A percentile compares a stretch with the other conserved stretches of the same genome.
Evolutionary conservation across 1,140 invertebrate genomes (phyloP).

Genomic region (Cydia strobilella): DNA sequence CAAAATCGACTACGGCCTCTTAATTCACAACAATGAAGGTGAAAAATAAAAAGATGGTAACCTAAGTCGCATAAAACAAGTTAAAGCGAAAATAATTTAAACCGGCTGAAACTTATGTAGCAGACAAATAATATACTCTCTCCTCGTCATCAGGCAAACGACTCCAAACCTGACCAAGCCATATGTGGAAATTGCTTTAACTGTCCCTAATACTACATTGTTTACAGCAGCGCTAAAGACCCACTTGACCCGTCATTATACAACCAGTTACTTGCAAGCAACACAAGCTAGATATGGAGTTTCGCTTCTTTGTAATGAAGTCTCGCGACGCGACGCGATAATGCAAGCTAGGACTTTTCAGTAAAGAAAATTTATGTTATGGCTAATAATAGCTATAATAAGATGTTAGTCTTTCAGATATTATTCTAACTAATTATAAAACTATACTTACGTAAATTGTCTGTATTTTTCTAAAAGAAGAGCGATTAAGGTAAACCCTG

Average conservation of each 20-base stretch:
- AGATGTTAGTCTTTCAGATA: background rate
- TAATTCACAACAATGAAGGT: too few species aligned
- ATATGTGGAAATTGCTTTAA: background rate
- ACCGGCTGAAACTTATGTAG: too few species aligned
- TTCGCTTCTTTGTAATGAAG: slow-evolving; percentile 17
- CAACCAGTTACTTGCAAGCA: background rate
- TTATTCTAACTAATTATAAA: background rate
- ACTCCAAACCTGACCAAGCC: background rate
- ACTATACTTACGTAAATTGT: too few species aligned
- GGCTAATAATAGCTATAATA: background rate
- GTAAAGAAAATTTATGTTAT: background rate
- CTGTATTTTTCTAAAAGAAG: background rate
- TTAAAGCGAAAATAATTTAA: too few species aligned
- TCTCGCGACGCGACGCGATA: background rate
- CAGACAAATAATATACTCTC: too few species aligned
- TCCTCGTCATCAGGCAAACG: too few species aligned
- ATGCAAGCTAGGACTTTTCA: slow-evolving; percentile 3
- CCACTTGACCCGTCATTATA: slow-evolving; percentile 1
- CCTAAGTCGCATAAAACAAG: too few species aligned
- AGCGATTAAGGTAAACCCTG: slow-evolving; percentile 1
- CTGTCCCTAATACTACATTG: background rate
- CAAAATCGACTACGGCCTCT: too few species aligned
- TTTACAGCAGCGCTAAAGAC: background rate
- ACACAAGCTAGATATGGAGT: background rate
- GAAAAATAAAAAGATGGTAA: too few species aligned